Evolutionary conservation across 2,888 invertebrate genomes (phyloP).

Genomic region (Mythimna lalbum): DNA sequence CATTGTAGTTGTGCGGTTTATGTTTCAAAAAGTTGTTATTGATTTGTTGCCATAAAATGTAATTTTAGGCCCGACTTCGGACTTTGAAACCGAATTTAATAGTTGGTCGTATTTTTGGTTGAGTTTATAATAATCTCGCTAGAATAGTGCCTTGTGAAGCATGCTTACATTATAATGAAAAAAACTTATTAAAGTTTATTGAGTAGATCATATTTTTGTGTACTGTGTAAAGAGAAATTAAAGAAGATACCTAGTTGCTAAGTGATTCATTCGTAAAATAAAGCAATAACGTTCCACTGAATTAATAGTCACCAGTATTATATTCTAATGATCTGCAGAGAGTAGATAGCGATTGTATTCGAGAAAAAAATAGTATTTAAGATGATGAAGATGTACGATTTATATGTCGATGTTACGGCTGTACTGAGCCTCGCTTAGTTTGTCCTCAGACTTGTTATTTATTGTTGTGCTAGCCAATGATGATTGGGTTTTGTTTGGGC

Average conservation of each 20-base stretch:
- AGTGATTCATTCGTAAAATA: slow-evolving; percentile 72
- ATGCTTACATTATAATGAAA: slow-evolving; percentile 84
- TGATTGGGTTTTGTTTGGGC: slow-evolving; percentile 32
- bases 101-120: slow-evolving; percentile 80
- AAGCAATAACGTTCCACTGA: slow-evolving; percentile 86
- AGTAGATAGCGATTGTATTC: slow-evolving; percentile 72
- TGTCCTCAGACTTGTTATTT: slow-evolving; percentile 54
- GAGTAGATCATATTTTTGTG: slow-evolving; percentile 85
- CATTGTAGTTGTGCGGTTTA: slow-evolving; percentile 68
- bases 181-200: slow-evolving; percentile 76
- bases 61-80: slow-evolving; percentile 86
- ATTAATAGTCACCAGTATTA: slow-evolving; percentile 83
- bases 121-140: slow-evolving; percentile 84
- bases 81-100: slow-evolving; percentile 89
- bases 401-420: slow-evolving; percentile 52
- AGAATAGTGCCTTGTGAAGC: slow-evolving; percentile 90
- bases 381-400: slow-evolving; percentile 55
- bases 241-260: slow-evolving; percentile 61
- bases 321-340: slow-evolving; percentile 71
- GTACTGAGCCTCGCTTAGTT: slow-evolving; percentile 51
- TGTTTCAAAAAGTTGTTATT: slow-evolving; percentile 78
- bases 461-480: slow-evolving; percentile 51
- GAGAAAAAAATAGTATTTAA: slow-evolving; percentile 66
- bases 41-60: slow-evolving; percentile 84
- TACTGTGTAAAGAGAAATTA: slow-evolving; percentile 77